A percentile compares a stretch with the other conserved stretches of the same genome.
These are phyloP conservation scores for Verasper variegatus DNA, from an alignment of 2,113 vertebrate genomes.

Conservation along the genomic window DNA sequence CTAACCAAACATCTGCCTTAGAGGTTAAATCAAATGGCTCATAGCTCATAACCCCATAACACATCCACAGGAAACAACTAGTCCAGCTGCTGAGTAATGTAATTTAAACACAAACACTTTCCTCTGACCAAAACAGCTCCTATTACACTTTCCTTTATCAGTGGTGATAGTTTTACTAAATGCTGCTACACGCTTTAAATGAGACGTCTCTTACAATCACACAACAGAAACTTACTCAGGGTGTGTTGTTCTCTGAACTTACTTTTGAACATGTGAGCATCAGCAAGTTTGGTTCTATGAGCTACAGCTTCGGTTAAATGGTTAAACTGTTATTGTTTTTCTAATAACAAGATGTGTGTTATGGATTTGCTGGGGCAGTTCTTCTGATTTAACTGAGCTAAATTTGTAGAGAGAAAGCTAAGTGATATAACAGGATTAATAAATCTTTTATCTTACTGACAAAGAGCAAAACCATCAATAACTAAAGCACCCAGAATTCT, in stretches of 20 bases:
- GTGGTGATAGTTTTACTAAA: slow-evolving; percentile 33
- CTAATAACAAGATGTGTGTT: not conserved
- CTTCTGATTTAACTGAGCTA: not conserved
- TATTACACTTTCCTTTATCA: slow-evolving; percentile 32
- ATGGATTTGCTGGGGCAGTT: not conserved
- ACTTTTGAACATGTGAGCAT: not conserved
- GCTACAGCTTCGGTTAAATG: not conserved
- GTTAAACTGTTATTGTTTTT: not conserved
- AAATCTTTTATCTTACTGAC: no score
- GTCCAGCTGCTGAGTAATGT: slow-evolving; percentile 16
- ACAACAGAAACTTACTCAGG: not conserved
- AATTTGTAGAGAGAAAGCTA: not conserved
- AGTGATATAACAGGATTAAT: no score
- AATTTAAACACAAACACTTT: slow-evolving; percentile 28
- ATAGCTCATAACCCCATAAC: not conserved
- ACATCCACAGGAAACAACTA: slow-evolving; percentile 17
- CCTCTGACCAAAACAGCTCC: not conserved
- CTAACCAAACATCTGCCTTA: slow-evolving; percentile 29
- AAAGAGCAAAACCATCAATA: not conserved
- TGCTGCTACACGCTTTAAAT: slow-evolving; percentile 6
- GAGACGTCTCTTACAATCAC: slow-evolving; percentile 47
- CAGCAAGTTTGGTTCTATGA: not conserved
- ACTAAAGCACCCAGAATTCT: not conserved
- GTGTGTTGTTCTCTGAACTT: not conserved
- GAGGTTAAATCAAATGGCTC: slow-evolving; percentile 26